Evolutionary conservation across 2,797 vertebrate genomes (phyloP), one percentile per base, ranked within the genome.

Genomic region (Dipus sagitta): DNA sequence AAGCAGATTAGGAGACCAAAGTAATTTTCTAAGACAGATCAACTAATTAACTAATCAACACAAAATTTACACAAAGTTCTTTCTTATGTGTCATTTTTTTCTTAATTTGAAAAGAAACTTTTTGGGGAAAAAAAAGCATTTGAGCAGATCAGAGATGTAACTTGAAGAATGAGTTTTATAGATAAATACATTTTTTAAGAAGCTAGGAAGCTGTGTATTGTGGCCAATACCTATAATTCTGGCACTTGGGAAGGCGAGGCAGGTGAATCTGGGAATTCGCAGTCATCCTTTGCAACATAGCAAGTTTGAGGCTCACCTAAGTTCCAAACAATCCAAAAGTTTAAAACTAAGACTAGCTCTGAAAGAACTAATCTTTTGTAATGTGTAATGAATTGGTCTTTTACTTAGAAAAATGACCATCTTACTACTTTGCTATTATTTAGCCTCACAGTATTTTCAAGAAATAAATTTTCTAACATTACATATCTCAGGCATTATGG

Each of bases 21-120:
- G 32, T 84, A 71, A 6, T 90, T 94, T 97, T 93, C 60, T 74
- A 79, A 90, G 20, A 54, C 24, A 86, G 52, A 81, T 21, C 1
- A 6, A 58, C 76, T 83, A 52, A 76, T 80, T 82, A 79, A 67
- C 30, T 92, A 79, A 81, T 80, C 70, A 85, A 75, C 34, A 91
- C 26, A 52, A 72, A 86, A 58, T 47, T 47, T 75, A 68, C 42
- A 91, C 14, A 84, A 4, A 93, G n/a, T 67, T 79, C 11, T 90
- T 82, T 18, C 3, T 30, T 6, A 18, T 64, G 8, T 83, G 1
- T 72, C 34, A 11, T 91, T 86, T 32, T 92, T 60, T 65, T 76
- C 18, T 91, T 26, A 92, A 34, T 80, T 90, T 93, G 47, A 30
- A 94, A 90, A 95, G 18, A 92, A 92, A 76, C 42, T 52, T 93